Conservation (phyloP, 2,797 vertebrate genomes). For the Protosalanx chinensis region DNA sequence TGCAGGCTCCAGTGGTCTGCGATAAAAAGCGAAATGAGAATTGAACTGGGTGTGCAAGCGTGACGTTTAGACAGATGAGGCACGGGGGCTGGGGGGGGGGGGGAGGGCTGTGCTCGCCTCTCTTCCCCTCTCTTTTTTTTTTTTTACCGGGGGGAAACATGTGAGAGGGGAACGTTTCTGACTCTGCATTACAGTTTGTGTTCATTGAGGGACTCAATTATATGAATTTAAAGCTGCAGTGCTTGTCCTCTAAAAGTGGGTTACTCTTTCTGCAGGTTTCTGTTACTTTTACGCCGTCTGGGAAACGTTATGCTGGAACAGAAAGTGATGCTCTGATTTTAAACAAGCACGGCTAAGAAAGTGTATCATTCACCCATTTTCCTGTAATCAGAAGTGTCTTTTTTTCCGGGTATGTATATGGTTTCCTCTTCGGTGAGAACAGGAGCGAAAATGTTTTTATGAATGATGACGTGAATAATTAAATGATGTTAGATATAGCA, state of each 20-base stretch:
- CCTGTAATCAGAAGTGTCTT: constrained; percentile 20
- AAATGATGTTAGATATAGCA: constrained; percentile 8
- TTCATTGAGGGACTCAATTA: constrained; percentile 57
- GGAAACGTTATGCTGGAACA: constrained; percentile 1
- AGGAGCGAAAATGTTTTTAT: background rate
- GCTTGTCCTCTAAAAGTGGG: constrained; percentile 32
- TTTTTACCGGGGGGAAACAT: constrained; percentile 6
- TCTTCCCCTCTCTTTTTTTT: constrained; percentile 5
- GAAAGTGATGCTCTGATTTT: background rate
- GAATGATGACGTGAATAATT: constrained; percentile 10
- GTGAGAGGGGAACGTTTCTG: constrained; percentile 32
- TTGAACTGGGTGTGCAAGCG: constrained; percentile 67
- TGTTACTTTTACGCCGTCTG: constrained; percentile 12
- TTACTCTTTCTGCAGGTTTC: constrained; percentile 9
- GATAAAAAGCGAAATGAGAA: constrained; percentile 63
- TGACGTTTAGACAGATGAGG: constrained; percentile 74
- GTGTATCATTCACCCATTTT: background rate
- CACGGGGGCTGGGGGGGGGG: constrained; percentile 27
- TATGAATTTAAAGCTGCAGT: constrained; percentile 57
- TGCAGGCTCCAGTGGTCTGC: constrained; percentile 63
- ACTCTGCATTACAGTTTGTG: constrained; percentile 51
- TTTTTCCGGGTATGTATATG: constrained; percentile 15
- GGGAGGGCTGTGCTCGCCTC: constrained; percentile 21
- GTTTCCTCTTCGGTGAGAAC: constrained; percentile 23
- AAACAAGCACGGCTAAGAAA: background rate